Evolutionary conservation across 1,140 invertebrate genomes (phyloP).

Genomic region (Saccostrea glomerata): DNA sequence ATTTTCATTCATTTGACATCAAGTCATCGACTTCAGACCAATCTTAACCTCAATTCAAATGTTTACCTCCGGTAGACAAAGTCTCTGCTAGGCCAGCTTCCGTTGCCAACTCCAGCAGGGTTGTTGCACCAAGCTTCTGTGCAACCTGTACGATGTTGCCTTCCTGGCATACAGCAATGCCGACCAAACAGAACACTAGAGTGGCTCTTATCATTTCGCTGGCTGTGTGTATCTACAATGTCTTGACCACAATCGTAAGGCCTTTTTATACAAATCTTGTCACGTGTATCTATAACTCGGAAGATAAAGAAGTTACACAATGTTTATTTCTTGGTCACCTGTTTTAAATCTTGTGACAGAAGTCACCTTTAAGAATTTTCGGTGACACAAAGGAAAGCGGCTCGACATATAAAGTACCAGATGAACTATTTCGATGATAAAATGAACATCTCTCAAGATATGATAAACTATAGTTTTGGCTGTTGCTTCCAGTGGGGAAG

Average conservation of each 20-base stretch:
- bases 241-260: background rate
- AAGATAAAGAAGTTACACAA: background rate
- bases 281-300: background rate
- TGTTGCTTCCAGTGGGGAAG: no score
- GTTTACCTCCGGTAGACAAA: constrained; percentile 55
- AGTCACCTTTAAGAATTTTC: no score
- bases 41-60: background rate
- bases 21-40: no score
- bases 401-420: no score
- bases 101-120: constrained; percentile 55
- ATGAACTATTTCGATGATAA: no score
- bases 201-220: background rate
- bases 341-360: no score
- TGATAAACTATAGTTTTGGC: no score
- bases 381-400: no score
- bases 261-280: constrained; percentile 1
- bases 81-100: constrained; percentile 59
- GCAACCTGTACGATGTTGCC: constrained; percentile 59
- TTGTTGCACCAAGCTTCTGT: constrained; percentile 59
- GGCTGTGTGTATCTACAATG: background rate
- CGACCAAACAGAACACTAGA: constrained; percentile 17
- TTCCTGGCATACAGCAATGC: constrained; percentile 30
- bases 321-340: no score
- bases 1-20: no score
- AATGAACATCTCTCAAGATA: no score